Conservation (phyloP, 1,140 invertebrate genomes). For the Leptonema lineaticorne region DNA sequence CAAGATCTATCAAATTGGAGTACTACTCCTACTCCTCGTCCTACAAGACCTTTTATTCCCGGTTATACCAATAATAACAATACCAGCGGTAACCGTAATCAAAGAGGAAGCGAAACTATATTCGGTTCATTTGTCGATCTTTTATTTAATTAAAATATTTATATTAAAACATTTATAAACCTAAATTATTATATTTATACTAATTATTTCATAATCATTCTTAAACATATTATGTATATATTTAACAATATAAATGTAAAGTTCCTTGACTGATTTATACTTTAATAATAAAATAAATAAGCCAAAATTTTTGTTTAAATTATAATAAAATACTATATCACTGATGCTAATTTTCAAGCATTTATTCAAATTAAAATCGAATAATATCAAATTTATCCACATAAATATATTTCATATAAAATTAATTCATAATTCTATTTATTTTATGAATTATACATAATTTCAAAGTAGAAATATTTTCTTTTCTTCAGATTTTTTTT, state of each 20-base stretch:
- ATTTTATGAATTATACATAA: no score
- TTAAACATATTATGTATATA: neutral
- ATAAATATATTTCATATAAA: no score
- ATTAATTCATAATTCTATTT: no score
- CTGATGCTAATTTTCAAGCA: no score
- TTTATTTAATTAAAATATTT: conserved; percentile 20
- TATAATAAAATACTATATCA: no score
- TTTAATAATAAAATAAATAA: conserved; percentile 3
- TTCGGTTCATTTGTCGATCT: conserved; percentile 33
- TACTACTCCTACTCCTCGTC: conserved; percentile 30
- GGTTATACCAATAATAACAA: conserved; percentile 27
- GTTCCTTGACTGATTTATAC: conserved; percentile 6
- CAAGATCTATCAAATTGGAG: conserved; percentile 38
- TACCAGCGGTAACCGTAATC: neutral
- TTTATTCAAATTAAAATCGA: no score
- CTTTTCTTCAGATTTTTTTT: neutral
- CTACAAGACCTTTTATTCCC: conserved; percentile 36
- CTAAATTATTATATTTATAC: neutral
- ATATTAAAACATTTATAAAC: neutral
- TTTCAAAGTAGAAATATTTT: no score
- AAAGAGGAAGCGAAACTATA: conserved; percentile 22
- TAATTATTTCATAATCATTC: neutral
- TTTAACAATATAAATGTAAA: neutral
- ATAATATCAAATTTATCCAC: no score
- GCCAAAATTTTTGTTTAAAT: no score